phyloP scores from a whole-genome alignment of 37 sponge, comb jelly and placozoan genomes.

The Geodia barretti region DNA sequence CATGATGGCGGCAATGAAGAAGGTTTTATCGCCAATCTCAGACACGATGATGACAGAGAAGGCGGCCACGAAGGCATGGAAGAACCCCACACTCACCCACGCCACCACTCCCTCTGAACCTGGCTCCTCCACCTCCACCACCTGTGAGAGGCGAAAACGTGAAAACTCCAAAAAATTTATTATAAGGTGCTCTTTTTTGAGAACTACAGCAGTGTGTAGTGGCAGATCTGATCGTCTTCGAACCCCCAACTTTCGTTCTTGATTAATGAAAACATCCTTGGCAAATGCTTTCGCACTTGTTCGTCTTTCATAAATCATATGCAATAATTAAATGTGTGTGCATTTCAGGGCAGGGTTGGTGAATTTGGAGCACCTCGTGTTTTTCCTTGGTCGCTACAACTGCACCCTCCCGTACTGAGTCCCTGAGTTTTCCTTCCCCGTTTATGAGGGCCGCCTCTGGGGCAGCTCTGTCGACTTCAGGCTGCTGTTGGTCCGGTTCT shows the following conservation, averaged over 20 bases:
- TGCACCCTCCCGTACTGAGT: not conserved
- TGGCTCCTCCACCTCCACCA: too few species aligned
- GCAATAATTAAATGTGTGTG: too few species aligned
- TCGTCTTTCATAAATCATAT: conserved; percentile 83
- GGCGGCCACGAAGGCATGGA: conserved; percentile 84
- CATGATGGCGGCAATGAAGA: conserved; percentile 98
- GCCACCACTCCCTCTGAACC: not conserved
- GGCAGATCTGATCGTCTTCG: too few species aligned
- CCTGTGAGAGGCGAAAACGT: too few species aligned
- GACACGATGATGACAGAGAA: conserved; percentile 97
- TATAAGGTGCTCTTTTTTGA: too few species aligned
- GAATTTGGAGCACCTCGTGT: not conserved
- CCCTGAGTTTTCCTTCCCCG: not conserved
- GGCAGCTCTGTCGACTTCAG: not conserved
- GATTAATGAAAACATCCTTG: conserved; percentile 92
- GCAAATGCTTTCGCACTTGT: conserved; percentile 92
- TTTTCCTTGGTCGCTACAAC: not conserved
- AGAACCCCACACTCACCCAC: conserved; percentile 27
- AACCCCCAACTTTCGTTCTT: conserved; percentile 86
- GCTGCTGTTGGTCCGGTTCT: too few species aligned
- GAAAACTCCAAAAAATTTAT: too few species aligned
- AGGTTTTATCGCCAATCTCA: conserved; percentile 99
- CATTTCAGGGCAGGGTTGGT: not conserved
- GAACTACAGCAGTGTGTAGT: too few species aligned
- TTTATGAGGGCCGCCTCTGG: not conserved